A percentile compares a stretch with the other conserved stretches of the same genome.
Conservation (phyloP, 2,797 vertebrate species). For the Adrianichthys oophorus region DNA sequence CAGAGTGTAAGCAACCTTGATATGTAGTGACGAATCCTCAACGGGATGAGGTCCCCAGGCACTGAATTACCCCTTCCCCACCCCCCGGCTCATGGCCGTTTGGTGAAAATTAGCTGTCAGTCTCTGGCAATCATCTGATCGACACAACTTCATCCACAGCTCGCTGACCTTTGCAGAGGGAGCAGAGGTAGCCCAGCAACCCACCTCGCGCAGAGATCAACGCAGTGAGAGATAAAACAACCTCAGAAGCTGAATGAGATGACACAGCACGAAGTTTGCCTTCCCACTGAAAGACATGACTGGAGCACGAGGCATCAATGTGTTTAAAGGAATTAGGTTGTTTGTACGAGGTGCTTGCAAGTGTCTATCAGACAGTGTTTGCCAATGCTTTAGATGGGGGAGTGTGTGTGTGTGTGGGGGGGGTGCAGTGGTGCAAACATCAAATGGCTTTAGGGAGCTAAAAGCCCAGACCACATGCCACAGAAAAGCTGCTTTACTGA, state of each 20-base stretch:
- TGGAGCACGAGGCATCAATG: slow-evolving; percentile 20
- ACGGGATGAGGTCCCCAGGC: slow-evolving; percentile 17
- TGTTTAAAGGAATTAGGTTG: slow-evolving; percentile 11
- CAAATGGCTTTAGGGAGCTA: slow-evolving; percentile 51
- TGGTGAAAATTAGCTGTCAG: slow-evolving; percentile 71
- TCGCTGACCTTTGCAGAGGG: slow-evolving; percentile 72
- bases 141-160: slow-evolving; percentile 63
- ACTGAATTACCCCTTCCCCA: slow-evolving; percentile 4
- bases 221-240: slow-evolving; percentile 53
- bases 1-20: slow-evolving; percentile 30
- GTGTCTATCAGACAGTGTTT: slow-evolving; percentile 4
- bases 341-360: slow-evolving; percentile 7
- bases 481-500: slow-evolving; percentile 21
- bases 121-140: slow-evolving; percentile 53
- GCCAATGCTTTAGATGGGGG: slow-evolving; percentile 3
- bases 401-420: no score
- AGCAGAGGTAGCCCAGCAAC: slow-evolving; percentile 42
- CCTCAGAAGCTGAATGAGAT: slow-evolving; percentile 43
- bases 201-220: slow-evolving; percentile 52
- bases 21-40: slow-evolving; percentile 43
- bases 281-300: slow-evolving; percentile 36
- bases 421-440: slow-evolving; percentile 22
- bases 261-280: slow-evolving; percentile 49
- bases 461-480: slow-evolving; percentile 33
- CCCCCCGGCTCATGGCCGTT: slow-evolving; percentile 41